Conservation (phyloP, 1,140 invertebrate species). For the Euwallacea fornicatus region DNA sequence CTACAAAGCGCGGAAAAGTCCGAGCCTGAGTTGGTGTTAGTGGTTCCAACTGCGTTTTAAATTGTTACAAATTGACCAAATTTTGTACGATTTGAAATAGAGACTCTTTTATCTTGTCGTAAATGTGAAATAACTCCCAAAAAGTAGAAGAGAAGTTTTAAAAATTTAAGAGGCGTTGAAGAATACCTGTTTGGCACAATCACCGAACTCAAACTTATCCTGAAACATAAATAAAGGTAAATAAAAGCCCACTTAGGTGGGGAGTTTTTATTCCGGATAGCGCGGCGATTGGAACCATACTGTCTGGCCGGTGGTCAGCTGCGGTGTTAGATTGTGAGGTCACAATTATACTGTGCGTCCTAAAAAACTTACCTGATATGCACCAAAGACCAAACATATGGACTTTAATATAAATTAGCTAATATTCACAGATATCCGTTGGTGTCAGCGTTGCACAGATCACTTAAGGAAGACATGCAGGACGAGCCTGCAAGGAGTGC, state of each 20-base stretch:
- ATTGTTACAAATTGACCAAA: not conserved
- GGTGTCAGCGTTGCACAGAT: no score
- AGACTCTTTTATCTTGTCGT: not conserved
- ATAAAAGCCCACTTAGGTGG: no score
- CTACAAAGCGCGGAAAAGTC: not conserved
- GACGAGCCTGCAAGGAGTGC: no score
- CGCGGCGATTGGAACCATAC: slow-evolving; percentile 1
- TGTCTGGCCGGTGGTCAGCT: not conserved
- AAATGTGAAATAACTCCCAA: not conserved
- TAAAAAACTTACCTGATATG: no score
- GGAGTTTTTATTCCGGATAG: not conserved
- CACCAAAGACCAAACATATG: no score
- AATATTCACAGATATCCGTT: no score
- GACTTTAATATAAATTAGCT: no score
- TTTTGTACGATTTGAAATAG: not conserved
- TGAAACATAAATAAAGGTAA: no score
- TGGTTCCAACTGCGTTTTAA: not conserved
- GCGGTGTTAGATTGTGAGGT: not conserved
- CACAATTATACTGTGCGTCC: not conserved
- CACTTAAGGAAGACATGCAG: no score
- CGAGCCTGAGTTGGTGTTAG: not conserved
- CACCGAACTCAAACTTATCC: no score
- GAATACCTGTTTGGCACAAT: no score
- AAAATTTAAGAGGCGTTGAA: not conserved
- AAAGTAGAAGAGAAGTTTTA: not conserved